phyloP scores from a whole-genome alignment of 2,113 vertebrate species.

The Ciconia stormi region DNA sequence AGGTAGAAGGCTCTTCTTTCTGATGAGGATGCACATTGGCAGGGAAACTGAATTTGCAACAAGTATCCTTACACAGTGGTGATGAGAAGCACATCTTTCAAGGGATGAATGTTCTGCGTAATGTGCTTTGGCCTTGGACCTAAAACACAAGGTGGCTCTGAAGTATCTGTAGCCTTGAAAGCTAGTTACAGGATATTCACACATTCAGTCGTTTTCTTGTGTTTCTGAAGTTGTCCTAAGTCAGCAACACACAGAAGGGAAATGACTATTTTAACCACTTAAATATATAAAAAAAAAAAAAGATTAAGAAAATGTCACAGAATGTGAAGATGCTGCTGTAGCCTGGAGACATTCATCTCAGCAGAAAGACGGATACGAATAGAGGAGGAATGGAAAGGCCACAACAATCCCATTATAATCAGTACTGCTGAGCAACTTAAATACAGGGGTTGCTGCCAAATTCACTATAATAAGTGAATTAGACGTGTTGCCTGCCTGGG shows the following conservation, averaged over 20 bases:
- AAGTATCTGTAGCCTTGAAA: background rate
- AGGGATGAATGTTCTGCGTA: background rate
- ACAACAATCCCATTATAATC: background rate
- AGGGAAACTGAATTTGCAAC: background rate
- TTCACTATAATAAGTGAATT: background rate
- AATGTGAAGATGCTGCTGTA: background rate
- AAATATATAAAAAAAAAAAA: background rate
- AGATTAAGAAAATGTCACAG: fast-evolving
- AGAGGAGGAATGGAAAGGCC: background rate
- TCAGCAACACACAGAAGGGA: background rate
- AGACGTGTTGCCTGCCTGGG: background rate
- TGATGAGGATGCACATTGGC: background rate
- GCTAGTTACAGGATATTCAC: background rate
- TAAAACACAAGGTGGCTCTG: background rate
- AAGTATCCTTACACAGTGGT: background rate
- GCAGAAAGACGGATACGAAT: background rate
- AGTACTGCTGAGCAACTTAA: background rate
- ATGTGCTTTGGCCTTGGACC: background rate
- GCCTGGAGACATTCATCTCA: background rate
- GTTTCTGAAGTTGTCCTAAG: background rate
- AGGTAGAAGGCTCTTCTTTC: background rate
- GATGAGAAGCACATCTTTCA: background rate
- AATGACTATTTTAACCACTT: background rate
- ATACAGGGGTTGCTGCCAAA: background rate
- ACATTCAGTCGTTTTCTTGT: background rate